These are phyloP conservation scores for Naso thynnoides DNA, from an alignment of 2,797 vertebrate genomes.

Conservation along the genomic window DNA sequence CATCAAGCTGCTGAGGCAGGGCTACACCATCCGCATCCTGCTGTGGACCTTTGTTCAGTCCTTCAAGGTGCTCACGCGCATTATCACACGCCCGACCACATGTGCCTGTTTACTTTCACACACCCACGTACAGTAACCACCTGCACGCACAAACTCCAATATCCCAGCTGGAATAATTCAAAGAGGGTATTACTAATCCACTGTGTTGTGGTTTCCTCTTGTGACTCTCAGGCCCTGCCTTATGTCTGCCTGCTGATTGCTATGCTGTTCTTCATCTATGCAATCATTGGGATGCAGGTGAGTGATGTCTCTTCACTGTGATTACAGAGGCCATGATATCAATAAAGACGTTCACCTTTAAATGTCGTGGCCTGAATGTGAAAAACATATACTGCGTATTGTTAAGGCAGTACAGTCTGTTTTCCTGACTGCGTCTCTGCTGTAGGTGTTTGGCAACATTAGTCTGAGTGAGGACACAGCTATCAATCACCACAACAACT, in stretches of 20 bases:
- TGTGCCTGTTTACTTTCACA: neutral
- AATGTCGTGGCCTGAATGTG: neutral
- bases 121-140: neutral
- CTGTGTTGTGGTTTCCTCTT: slow-evolving; percentile 44
- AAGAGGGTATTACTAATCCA: slow-evolving; percentile 27
- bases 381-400: neutral
- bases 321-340: neutral
- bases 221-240: slow-evolving; percentile 90
- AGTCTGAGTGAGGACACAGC: slow-evolving; percentile 91
- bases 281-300: slow-evolving; percentile 99
- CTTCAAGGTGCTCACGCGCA: slow-evolving; percentile 90
- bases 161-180: slow-evolving; percentile 26
- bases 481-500: slow-evolving; percentile 97
- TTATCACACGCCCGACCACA: neutral
- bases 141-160: slow-evolving; percentile 9
- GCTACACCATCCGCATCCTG: slow-evolving; percentile 98
- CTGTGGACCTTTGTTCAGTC: slow-evolving; percentile 99
- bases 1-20: slow-evolving; percentile 96
- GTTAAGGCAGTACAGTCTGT: neutral
- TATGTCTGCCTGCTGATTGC: slow-evolving; percentile 98
- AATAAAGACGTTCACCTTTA: slow-evolving; percentile 2
- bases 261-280: slow-evolving; percentile 99
- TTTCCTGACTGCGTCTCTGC: slow-evolving; percentile 22
- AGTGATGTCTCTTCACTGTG: slow-evolving; percentile 42
- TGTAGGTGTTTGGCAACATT: slow-evolving; percentile 97